Base-by-base conservation (phyloP, 2,113 vertebrate species). In the Anoplopoma fimbria region DNA sequence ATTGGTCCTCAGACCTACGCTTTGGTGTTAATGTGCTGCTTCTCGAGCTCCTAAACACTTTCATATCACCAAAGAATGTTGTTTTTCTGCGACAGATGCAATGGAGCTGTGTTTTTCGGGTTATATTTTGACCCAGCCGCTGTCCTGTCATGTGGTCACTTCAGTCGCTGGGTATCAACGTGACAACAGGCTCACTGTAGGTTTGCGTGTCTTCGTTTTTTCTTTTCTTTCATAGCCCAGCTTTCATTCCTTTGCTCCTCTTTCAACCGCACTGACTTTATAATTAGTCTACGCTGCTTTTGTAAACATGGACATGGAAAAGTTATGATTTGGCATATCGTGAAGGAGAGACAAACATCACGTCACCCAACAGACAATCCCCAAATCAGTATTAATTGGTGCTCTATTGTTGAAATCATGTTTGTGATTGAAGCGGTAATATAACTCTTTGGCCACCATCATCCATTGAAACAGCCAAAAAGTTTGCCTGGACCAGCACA, bases 11-110 rank as follows among this genome's bases (percentile, higher is more conserved):
- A 70, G n/a, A 58, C 85, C 69, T 61, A 29, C 36, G 57, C 81
- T 92, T 82, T 87, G 91, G 89, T 87, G 87, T 93, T 92, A 92
- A 91, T 89, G 76, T 91, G 91, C 58, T 87, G 83, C 86, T 91
- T 85, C 77, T 82, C 67, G 15, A 76, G 79, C 88, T 87, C 81
- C 75, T 88, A 82, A 91, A 93, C 86, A 89, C 90, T 87, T 87
- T 91, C 74, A 84, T 87, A 88, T 92, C 86, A 49, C 76, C 76
- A 70, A 91, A 92, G 90, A 91, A 91, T 93, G 86, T 91, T 93
- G 91, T 94, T 93, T 91, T 91, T 86, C 83, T 74, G 81, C 10
- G 15, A 80, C 75, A 67, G 79, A 91, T 87, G 89, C 90, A 92
- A 89, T 81, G 68, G 75, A 81, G 77, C 76, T 87, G 75, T 91